A percentile compares a stretch with the other conserved stretches of the same genome.
Conservation (phyloP, 2,797 vertebrate species). For the Austrolebias charrua region DNA sequence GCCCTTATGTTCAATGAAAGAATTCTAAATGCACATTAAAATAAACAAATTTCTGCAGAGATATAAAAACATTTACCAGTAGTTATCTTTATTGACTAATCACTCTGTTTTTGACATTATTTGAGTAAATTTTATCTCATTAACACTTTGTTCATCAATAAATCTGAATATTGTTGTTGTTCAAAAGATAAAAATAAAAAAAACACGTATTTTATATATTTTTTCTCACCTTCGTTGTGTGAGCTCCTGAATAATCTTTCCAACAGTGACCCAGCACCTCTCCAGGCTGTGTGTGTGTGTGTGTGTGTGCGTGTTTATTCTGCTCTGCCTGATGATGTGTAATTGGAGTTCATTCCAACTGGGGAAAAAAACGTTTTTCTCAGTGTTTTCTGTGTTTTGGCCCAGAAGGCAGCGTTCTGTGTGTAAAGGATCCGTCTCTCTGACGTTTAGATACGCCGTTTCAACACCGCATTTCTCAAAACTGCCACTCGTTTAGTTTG, state of each 20-base stretch:
- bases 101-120: not conserved
- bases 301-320: slow-evolving; percentile 13
- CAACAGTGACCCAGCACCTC: slow-evolving; percentile 49
- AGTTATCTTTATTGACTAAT: not conserved
- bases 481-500: slow-evolving; percentile 66
- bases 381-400: slow-evolving; percentile 56
- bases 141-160: not conserved
- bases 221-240: slow-evolving; percentile 12
- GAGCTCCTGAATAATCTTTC: slow-evolving; percentile 54
- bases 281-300: slow-evolving; percentile 46
- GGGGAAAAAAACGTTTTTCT: slow-evolving; percentile 68
- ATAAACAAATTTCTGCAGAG: too few relatives aligned
- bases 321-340: slow-evolving; percentile 59
- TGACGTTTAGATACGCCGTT: slow-evolving; percentile 80
- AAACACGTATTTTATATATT: too few relatives aligned
- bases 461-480: slow-evolving; percentile 78
- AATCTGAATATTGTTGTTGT: too few relatives aligned
- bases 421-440: slow-evolving; percentile 75
- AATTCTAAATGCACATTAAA: too few relatives aligned
- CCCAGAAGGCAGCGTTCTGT: slow-evolving; percentile 72
- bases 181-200: too few relatives aligned
- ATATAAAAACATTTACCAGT: too few relatives aligned
- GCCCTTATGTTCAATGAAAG: too few relatives aligned
- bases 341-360: slow-evolving; percentile 72
- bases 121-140: slow-evolving; percentile 15